Evolutionary conservation across 2,888 invertebrate genomes (phyloP), one percentile per base, ranked within the genome.

Genomic region (Macrosiphum euphorbiae): DNA sequence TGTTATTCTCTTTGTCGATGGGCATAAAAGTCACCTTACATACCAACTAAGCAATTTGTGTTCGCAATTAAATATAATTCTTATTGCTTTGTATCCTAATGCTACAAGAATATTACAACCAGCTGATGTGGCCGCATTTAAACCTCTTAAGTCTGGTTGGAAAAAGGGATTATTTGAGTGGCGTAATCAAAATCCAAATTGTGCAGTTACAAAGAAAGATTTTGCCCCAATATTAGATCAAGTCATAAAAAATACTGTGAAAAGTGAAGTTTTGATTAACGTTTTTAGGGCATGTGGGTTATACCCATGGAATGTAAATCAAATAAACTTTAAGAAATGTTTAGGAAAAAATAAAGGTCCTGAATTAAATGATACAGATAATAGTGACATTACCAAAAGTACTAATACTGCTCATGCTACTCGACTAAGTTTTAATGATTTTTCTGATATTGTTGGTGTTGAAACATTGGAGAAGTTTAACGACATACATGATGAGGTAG

Each of bases 1-100:
- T 50, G 50, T 50, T 10, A 50, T 50, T 92, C 94, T 96, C 11
- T 96, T 96, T 94, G 95, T 96, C 47, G 96, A 96, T 94, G 95
- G 95, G n/a, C n/a, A n/a, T n/a, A n/a, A n/a, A n/a, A n/a, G n/a
- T n/a, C 61, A 61, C 11, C 28, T 61, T 1, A 28, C 58, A 58
- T 58, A 58, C 20, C 94, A 94, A 52, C 92, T 94, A 35, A 94
- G 94, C 87, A 50, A 91, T 47, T 58, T 58, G 24, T 58, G 58
- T 58, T 26, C 8, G 7, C 1, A 58, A 5, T 58, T 8, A 58
- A 58, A 58, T 8, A 58, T 58, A 58, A 26, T 58, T 58, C 24
- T 58, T 7, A 58, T 58, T 50, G 50, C 50, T 50, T 50, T 50
- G 11, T 50, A 50, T 50, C 50, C 7, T 50, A 50, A 50, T 50